Evolutionary conservation across 37 sponge, comb jelly and placozoan species (phyloP), one percentile per base, ranked within the genome.

Genomic region (Cliona cf. orientalis): DNA sequence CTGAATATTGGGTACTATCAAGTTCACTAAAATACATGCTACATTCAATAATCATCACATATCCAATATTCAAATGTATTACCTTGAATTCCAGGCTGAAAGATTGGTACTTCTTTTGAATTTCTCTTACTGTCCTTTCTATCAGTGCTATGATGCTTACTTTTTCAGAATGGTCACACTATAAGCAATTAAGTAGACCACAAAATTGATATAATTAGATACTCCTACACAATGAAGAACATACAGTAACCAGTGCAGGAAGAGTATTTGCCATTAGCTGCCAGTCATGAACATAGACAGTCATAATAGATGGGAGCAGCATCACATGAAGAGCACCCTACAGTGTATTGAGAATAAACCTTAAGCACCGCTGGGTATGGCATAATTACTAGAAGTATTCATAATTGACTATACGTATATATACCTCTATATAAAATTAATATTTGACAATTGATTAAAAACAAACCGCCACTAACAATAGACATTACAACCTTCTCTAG

Each of bases 271-370:
- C 49, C 58, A 89, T 56, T 1, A 69, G 0, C 1, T 42, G 53
- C 87, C 85, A 74, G 34, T 85, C 46, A 57, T 81, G 83, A 14
- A 84, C 34, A 36, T 42, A 69, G 23, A 45, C 41, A 2, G 32
- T 46, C 17, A 70, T 29, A 26, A 87, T 31, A 11, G 61, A 5
- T 23, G 86, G 71, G 22, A 81, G 28, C 44, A 79, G 69, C 58
- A 93, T 44, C 29, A 89, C 61, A 36, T 93, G 92, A 36, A 93
- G 66, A 23, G 90, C 81, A 33, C 94, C 94, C 94, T 93, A 60
- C 45, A 40, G 23, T n/a, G n/a, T n/a, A n/a, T n/a, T n/a, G n/a
- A n/a, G n/a, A n/a, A n/a, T n/a, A n/a, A n/a, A n/a, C n/a, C n/a
- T n/a, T n/a, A n/a, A n/a, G n/a, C n/a, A n/a, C n/a, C n/a, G n/a